A percentile compares a stretch with the other conserved stretches of the same genome.
phyloP scores from a whole-genome alignment of 2,113 vertebrate genomes.

The Phycodurus eques region DNA sequence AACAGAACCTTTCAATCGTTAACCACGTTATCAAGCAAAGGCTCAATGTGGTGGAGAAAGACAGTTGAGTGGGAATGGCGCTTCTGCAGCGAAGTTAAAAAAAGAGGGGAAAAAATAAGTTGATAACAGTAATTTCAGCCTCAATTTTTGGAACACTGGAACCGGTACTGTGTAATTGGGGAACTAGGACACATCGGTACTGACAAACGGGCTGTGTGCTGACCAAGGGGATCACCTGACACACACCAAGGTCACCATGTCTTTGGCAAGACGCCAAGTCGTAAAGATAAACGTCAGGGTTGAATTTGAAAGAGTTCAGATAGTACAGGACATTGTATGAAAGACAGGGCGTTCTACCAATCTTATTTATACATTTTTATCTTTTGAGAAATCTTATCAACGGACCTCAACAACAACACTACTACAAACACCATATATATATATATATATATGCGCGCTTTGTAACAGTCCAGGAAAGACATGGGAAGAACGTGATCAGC shows the following conservation, averaged over 20 bases:
- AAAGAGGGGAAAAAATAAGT: background rate
- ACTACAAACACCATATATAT: too few relatives aligned
- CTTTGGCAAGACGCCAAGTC: background rate
- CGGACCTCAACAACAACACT: too few relatives aligned
- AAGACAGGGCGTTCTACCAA: background rate
- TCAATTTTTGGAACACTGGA: conserved; percentile 26
- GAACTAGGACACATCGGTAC: conserved; percentile 21
- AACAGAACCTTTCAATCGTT: conserved; percentile 39
- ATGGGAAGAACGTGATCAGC: conserved; percentile 82
- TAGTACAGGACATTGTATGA: background rate
- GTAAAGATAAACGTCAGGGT: background rate
- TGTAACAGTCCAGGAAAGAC: conserved; percentile 81
- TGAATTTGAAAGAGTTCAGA: background rate
- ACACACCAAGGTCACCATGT: background rate
- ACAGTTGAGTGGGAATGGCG: conserved; percentile 35
- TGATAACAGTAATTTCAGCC: conserved; percentile 43
- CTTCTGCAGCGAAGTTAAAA: conserved; percentile 26
- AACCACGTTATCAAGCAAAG: conserved; percentile 43
- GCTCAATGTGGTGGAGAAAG: conserved; percentile 6
- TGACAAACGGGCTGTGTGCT: background rate
- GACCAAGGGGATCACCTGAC: conserved; percentile 12
- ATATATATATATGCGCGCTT: too few relatives aligned
- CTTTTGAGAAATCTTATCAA: too few relatives aligned
- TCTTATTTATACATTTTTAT: too few relatives aligned
- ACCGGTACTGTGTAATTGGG: conserved; percentile 32